phyloP scores from a whole-genome alignment of 2,797 vertebrate species.

The Rhinatrema bivittatum region DNA sequence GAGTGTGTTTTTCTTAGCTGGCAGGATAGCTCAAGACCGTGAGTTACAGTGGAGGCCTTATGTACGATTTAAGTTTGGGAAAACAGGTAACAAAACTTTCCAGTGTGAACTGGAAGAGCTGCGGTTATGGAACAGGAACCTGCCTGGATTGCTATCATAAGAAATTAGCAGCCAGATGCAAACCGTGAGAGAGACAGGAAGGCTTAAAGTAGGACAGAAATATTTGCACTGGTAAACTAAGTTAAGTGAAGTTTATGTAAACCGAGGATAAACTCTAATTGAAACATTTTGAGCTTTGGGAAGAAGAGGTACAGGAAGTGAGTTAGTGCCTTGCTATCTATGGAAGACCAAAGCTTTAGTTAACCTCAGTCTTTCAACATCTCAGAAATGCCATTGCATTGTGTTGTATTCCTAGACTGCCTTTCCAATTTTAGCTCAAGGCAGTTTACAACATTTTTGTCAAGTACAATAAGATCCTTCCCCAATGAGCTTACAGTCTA shows the following conservation, averaged over 20 bases:
- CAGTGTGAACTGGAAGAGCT: constrained; percentile 17
- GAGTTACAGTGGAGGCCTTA: constrained; percentile 24
- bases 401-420: too few relatives aligned
- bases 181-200: constrained; percentile 9
- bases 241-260: constrained; percentile 1
- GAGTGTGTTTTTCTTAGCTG: constrained; percentile 10
- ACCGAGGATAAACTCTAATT: constrained; percentile 1
- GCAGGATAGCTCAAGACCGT: constrained; percentile 13
- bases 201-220: background rate
- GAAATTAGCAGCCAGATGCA: background rate
- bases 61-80: constrained; percentile 31
- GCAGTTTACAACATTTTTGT: too few relatives aligned
- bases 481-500: too few relatives aligned
- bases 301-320: too few relatives aligned
- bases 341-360: background rate
- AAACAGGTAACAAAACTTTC: constrained; percentile 14
- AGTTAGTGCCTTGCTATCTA: too few relatives aligned
- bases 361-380: too few relatives aligned
- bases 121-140: background rate
- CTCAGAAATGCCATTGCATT: too few relatives aligned
- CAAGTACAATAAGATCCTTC: too few relatives aligned
- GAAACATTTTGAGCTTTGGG: constrained; percentile 11
- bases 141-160: too few relatives aligned
- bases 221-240: constrained; percentile 15
- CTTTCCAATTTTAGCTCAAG: too few relatives aligned